phyloP scores from a whole-genome alignment of 1,140 invertebrate genomes.

The Orius laevigatus region DNA sequence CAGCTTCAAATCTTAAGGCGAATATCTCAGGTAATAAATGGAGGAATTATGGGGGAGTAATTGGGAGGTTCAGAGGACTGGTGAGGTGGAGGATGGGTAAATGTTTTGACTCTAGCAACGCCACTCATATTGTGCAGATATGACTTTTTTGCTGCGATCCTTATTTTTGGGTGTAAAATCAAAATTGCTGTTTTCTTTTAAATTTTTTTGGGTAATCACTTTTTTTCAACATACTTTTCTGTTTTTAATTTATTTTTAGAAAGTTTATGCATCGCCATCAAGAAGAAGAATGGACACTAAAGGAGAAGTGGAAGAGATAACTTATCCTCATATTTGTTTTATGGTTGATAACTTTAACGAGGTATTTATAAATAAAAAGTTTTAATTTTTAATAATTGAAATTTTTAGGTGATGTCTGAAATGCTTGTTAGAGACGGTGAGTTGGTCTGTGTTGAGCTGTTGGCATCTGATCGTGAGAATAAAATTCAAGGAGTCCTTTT shows the following conservation, averaged over 20 bases:
- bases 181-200: too few relatives aligned
- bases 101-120: too few relatives aligned
- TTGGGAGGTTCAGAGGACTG: too few relatives aligned
- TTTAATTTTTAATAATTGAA: too few relatives aligned
- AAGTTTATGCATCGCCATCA: constrained; percentile 93
- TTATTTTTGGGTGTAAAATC: too few relatives aligned
- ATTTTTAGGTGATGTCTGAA: constrained; percentile 71
- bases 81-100: too few relatives aligned
- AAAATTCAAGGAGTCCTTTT: constrained; percentile 84
- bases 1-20: constrained; percentile 86
- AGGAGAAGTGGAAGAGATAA: constrained; percentile 95
- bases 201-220: too few relatives aligned
- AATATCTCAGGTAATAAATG: constrained; percentile 85
- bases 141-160: too few relatives aligned
- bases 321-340: constrained; percentile 97
- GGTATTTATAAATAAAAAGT: constrained; percentile 31
- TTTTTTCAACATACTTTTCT: too few relatives aligned
- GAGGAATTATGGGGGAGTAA: too few relatives aligned
- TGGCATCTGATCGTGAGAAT: constrained; percentile 72
- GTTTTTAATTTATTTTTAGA: constrained; percentile 27
- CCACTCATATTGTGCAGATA: too few relatives aligned
- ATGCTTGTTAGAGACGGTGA: constrained; percentile 91
- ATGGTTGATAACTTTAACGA: constrained; percentile 99
- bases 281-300: constrained; percentile 93
- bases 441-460: constrained; percentile 95